Evolutionary conservation across 2,888 invertebrate genomes (phyloP).

Genomic region (Cephus pygmeus): DNA sequence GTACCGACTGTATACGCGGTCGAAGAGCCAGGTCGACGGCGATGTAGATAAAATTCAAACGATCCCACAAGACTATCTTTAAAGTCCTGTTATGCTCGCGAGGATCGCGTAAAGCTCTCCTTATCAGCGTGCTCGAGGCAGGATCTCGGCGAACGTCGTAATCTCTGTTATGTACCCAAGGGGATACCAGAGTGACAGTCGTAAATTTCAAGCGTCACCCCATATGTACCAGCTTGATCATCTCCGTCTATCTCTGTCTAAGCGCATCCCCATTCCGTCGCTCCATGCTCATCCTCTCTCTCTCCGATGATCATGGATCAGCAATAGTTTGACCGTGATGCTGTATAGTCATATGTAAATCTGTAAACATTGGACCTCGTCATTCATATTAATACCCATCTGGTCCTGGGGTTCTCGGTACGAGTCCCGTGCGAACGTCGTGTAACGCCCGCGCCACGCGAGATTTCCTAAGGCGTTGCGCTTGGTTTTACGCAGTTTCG

Average conservation of each 20-base stretch:
- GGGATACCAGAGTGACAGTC: background rate
- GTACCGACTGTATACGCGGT: background rate
- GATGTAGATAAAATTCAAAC: background rate
- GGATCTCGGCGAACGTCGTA: background rate
- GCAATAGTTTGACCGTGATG: background rate
- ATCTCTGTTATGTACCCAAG: background rate
- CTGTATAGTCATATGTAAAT: constrained; percentile 29
- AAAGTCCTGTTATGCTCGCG: background rate
- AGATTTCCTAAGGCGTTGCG: constrained; percentile 25
- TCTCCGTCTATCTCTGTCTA: background rate
- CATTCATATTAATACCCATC: constrained; percentile 60
- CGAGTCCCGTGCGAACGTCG: constrained; percentile 30
- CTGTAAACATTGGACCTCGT: constrained; percentile 49
- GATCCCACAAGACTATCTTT: background rate
- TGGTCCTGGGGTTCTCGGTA: constrained; percentile 47
- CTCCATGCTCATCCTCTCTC: background rate
- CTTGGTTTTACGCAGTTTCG: constrained; percentile 45
- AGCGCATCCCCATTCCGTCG: background rate
- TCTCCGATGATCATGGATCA: background rate
- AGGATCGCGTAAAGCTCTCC: background rate
- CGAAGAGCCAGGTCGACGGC: background rate
- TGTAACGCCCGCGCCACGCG: constrained; percentile 17
- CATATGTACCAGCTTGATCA: background rate
- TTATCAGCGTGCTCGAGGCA: background rate
- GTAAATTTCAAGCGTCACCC: background rate